Evolutionary conservation across 23 tunicate species (phyloP).

Genomic region (Trididemnum miniatum): DNA sequence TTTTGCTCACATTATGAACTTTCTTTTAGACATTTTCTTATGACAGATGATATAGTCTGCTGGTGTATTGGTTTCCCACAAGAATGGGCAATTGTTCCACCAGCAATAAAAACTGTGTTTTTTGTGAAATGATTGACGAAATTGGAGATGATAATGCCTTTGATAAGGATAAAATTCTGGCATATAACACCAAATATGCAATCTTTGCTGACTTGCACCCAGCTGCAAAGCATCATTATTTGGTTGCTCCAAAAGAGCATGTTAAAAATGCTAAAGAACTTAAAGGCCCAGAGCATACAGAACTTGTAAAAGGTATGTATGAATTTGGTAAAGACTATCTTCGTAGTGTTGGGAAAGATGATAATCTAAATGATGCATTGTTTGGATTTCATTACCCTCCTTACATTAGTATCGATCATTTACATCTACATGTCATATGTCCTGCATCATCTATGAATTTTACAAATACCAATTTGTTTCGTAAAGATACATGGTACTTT

Average conservation of each 20-base stretch:
- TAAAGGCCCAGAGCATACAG: constrained; percentile 42
- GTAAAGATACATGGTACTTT: constrained; percentile 59
- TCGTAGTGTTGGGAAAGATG: constrained; percentile 4
- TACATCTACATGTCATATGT: constrained; percentile 84
- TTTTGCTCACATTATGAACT: too few relatives aligned
- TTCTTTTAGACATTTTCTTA: too few relatives aligned
- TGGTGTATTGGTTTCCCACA: too few relatives aligned
- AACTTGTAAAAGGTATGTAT: constrained; percentile 62
- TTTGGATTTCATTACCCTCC: constrained; percentile 97
- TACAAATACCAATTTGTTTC: constrained; percentile 45
- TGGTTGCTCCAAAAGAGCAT: constrained; percentile 73
- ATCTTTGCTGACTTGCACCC: constrained; percentile 63
- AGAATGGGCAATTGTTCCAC: too few relatives aligned
- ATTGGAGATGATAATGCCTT: neutral
- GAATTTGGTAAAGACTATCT: constrained; percentile 54
- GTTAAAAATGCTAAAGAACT: constrained; percentile 69
- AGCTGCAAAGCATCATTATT: constrained; percentile 81
- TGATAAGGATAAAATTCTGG: constrained; percentile 36
- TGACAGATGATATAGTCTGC: too few relatives aligned
- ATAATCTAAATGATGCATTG: constrained; percentile 19
- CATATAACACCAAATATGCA: constrained; percentile 45
- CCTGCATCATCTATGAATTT: constrained; percentile 58
- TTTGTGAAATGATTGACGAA: constrained; percentile 33
- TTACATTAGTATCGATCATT: constrained; percentile 75
- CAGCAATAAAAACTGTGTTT: constrained; percentile 33